Evolutionary conservation across 1,140 invertebrate genomes (phyloP), one percentile per base, ranked within the genome.

Genomic region (Myzus persicae): DNA sequence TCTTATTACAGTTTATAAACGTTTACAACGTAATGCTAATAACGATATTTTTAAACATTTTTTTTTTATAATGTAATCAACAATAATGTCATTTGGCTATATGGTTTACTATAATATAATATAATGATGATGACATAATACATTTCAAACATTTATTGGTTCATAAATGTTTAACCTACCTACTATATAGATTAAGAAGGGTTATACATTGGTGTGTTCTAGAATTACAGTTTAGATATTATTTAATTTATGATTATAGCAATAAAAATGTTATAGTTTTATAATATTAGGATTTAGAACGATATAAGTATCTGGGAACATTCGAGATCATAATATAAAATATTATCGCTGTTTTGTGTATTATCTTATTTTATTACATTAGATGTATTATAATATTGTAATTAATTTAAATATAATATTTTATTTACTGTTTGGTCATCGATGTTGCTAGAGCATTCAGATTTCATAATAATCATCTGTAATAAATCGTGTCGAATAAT

Each of bases 91-190:
- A 14, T 76, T n/a, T 76, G 31, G 31, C 59, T 76, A n/a, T 76
- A 76, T 76, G 59, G 59, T n/a, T 76, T n/a, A n/a, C 59, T n/a
- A n/a, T 67, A n/a, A n/a, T 67, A 67, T n/a, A 67, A n/a, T 76
- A n/a, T 18, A 18, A n/a, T n/a, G 6, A 76, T 76, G 14, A 76
- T 76, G 31, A 76, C 31, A 76, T 2, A 76, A 0, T 76, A 76
- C 14, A 76, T 76, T n/a, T 76, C 31, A n/a, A 76, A 4, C 14
- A 76, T 76, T 76, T 76, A 76, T 76, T 76, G 31, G 31, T n/a
- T n/a, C n/a, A 76, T 76, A 76, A 76, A 76, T 76, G 31, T 76
- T 76, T 76, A n/a, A 76, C 59, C 31, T n/a, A 76, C 14, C 59
- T 76, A n/a, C 31, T n/a, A 76, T 31, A 31, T n/a, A 76, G 14